A percentile compares a stretch with the other conserved stretches of the same genome.
Conservation (phyloP, 2,797 vertebrate genomes). For the Microhierax caerulescens region DNA sequence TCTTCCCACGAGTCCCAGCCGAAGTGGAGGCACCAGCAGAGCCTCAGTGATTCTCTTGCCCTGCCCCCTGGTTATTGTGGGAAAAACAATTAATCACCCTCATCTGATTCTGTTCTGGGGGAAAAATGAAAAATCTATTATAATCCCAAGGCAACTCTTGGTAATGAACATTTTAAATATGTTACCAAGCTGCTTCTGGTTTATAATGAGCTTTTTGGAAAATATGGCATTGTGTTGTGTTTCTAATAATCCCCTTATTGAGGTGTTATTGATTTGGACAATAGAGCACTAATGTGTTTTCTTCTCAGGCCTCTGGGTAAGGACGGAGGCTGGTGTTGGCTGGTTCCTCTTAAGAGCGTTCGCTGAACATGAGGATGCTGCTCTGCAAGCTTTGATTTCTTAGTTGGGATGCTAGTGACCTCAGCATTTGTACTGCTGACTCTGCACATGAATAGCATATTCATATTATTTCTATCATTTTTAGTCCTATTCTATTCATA, state of each 20-base stretch:
- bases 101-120: constrained; percentile 3
- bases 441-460: not conserved
- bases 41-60: not conserved
- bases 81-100: not conserved
- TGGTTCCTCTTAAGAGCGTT: not conserved
- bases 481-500: too few species aligned
- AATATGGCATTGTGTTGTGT: constrained; percentile 1
- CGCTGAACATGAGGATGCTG: not conserved
- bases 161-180: constrained; percentile 31
- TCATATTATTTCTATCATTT: too few species aligned
- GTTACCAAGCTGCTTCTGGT: constrained; percentile 3
- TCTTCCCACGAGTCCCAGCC: not conserved
- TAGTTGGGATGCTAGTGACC: not conserved
- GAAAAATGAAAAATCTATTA: not conserved
- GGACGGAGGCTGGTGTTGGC: not conserved
- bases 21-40: not conserved
- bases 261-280: constrained; percentile 21
- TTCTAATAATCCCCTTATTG: constrained; percentile 39
- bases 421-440: not conserved
- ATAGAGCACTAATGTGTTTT: not conserved
- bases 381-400: not conserved
- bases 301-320: not conserved
- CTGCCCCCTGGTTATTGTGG: not conserved
- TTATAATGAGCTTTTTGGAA: constrained; percentile 25
- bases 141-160: constrained; percentile 1